Evolutionary conservation across 2,888 invertebrate species (phyloP), one percentile per base, ranked within the genome.

Genomic region (Morinoia aosen): DNA sequence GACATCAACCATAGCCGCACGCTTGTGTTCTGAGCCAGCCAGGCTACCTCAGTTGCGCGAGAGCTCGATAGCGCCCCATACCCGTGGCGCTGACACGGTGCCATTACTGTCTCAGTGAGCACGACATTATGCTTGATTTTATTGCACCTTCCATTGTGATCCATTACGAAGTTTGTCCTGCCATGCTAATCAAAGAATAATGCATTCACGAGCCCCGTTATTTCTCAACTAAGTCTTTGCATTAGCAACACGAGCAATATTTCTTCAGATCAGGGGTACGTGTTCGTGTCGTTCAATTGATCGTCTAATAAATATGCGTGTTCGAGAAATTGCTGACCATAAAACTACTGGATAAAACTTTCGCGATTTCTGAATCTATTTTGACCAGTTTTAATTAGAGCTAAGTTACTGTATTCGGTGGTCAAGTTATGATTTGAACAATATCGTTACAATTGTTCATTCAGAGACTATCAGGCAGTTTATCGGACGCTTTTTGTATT

Each of bases 121-220:
- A 90, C 40, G 90, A 19, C 90, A 90, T 90, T 90, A 40, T 4
- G 48, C 90, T 90, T 90, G 90, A 90, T 90, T 90, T 90, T 39
- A 90, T 90, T 90, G 40, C 90, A 90, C 40, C 90, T 90, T 39
- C 90, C 48, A 48, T 90, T 48, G 90, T 90, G 90, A 90, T 90
- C 90, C 90, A 90, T 90, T 90, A 48, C 90, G 40, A 90, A 90
- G 90, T 90, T 90, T 90, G 90, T 90, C 48, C 16, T 40, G 90
- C 76, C 76, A 76, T 33, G 76, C 76, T 76, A 76, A 76, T 76
- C 76, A 76, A 76, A 76, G 76, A 76, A 76, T 76, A 25, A 76
- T 76, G 33, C 76, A 76, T 19, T 76, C 76, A 1, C 76, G 25
- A 76, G 25, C 25, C 76, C 76, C 76, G 12, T 76, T 33, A 76